Evolutionary conservation across 2,888 invertebrate genomes (phyloP).

Genomic region (Yponomeuta malinellus): DNA sequence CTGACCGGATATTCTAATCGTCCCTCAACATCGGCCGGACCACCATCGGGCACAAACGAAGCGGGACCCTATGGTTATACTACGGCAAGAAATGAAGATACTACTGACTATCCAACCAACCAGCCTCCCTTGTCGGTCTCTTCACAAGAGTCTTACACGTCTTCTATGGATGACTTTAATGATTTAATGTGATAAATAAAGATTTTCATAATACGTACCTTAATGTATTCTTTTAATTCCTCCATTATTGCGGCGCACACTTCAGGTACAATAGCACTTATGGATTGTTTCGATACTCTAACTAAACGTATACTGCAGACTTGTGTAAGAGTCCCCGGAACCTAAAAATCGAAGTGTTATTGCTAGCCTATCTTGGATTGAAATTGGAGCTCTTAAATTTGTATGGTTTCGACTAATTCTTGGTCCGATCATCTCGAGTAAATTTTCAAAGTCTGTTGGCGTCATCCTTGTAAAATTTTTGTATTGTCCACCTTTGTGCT

Average conservation of each 20-base stretch:
- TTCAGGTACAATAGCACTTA: conserved; percentile 11
- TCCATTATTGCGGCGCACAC: conserved; percentile 8
- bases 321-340: conserved; percentile 11
- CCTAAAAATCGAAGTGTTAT: conserved; percentile 11
- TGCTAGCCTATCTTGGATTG: background rate
- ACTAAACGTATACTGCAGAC: conserved; percentile 12
- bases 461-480: no score
- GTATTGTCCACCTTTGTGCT: no score
- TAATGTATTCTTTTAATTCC: conserved; percentile 1
- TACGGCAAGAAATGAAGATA: no score
- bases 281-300: conserved; percentile 12
- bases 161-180: no score
- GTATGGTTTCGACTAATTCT: conserved; percentile 2
- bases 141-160: no score
- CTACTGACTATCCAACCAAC: no score
- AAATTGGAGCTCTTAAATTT: conserved; percentile 1
- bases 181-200: background rate
- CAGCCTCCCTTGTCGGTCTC: no score
- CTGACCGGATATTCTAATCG: no score
- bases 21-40: no score
- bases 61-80: no score
- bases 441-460: no score
- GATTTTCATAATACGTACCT: conserved; percentile 10
- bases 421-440: background rate
- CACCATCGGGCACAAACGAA: no score